Evolutionary conservation across 2,113 vertebrate genomes (phyloP), one percentile per base, ranked within the genome.

Genomic region (Ancistrus triradiatus): DNA sequence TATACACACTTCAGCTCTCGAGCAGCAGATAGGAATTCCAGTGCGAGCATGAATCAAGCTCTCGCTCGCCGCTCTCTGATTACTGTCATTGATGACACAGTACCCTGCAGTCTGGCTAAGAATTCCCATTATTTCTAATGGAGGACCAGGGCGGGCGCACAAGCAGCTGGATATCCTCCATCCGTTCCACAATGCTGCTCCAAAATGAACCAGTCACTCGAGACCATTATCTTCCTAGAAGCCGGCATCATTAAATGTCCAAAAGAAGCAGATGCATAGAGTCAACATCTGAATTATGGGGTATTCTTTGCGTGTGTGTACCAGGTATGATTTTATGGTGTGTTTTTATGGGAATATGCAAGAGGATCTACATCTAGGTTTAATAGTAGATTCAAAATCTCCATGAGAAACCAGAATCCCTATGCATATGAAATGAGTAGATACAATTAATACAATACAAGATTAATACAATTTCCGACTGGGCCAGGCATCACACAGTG

Each of bases 101-200:
- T 64, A 75, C 74, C 77, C 73, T 47, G 63, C 61, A 75, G 63
- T 35, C 62, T 44, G 18, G 10, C 6, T 37, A 64, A 33, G 22
- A 66, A 57, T 49, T 49, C 43, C 17, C 51, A 46, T 66, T 47
- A 57, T 49, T 49, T 48, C 31, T 57, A 69, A 77, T 25, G n/a
- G 40, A 57, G 53, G 31, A 66, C 56, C 28, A 53, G 51, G 68
- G 57, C 68, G 60, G 64, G 31, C 80, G 61, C 70, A 76, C 77
- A 66, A 69, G 70, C 53, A 75, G 78, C 75, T 76, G 77, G 77
- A 68, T 71, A 68, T 71, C 79, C 79, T 80, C 80, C 74, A 84
- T 82, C 79, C 79, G 79, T 84, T 84, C 79, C 80, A 79, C 69
- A 64, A 68, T 59, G 40, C 59, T 77, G 80, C 60, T 50, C 73